phyloP scores from a whole-genome alignment of 2,113 vertebrate genomes.

The Ageneiosus marmoratus region DNA sequence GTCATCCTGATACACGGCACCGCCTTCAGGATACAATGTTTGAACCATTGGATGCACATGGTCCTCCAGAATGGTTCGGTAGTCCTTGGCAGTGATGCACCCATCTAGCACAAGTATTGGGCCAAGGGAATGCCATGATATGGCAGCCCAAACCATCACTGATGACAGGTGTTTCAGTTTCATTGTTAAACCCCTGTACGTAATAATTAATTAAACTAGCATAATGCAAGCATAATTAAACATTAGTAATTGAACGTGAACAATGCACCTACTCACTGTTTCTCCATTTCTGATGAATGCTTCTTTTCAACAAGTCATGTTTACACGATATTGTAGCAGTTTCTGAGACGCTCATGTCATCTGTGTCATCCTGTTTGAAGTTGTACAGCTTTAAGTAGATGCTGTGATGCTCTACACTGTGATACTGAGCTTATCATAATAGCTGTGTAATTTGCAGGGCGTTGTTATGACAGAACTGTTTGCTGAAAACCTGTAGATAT shows the following conservation, averaged over 20 bases:
- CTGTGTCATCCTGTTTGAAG: not conserved
- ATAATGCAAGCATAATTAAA: not conserved
- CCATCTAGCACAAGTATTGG: too few species aligned
- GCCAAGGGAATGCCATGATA: too few species aligned
- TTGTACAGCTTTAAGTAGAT: not conserved
- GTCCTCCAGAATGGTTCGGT: too few species aligned
- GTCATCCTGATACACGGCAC: too few species aligned
- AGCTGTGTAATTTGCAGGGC: not conserved
- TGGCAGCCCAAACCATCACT: too few species aligned
- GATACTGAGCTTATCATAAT: not conserved
- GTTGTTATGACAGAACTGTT: not conserved
- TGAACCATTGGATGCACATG: too few species aligned
- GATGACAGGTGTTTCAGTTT: too few species aligned
- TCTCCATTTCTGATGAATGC: not conserved
- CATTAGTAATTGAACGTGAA: too few species aligned
- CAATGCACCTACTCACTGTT: not conserved
- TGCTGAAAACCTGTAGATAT: not conserved
- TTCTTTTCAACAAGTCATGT: not conserved
- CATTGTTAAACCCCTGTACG: too few species aligned
- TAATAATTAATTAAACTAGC: not conserved
- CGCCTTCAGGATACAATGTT: too few species aligned
- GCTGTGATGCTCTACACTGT: not conserved
- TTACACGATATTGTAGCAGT: not conserved
- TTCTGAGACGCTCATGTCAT: too few species aligned
- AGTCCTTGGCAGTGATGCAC: too few species aligned